Evolutionary conservation across 2,888 invertebrate genomes (phyloP), one percentile per base, ranked within the genome.

Genomic region (Stenodera caucasica): DNA sequence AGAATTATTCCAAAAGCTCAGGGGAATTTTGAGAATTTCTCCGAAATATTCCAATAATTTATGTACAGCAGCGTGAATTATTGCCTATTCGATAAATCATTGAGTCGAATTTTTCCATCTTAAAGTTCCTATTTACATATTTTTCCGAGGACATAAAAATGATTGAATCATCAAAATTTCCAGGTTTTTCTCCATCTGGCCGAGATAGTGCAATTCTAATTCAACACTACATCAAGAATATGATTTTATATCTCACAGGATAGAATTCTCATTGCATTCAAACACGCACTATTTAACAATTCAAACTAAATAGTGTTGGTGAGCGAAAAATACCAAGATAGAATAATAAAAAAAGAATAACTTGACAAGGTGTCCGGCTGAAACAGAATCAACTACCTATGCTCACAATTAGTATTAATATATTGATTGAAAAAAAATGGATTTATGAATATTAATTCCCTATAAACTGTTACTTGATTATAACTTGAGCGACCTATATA

Each of bases 261-360:
- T 45, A 45, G n/a, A 21, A 21, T 45, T 45, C 45, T 45, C 45
- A 45, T 45, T 45, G 45, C 45, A 45, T 45, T 45, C 45, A 45
- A 45, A 45, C 45, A 45, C 45, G 45, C 45, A 45, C 45, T 45
- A 45, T 45, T 45, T 45, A 45, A 45, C 45, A 45, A 45, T 45
- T 45, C 45, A 45, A 45, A 45, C 45, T 45, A 45, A 45, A 45
- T 12, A 45, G 18, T 45, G 45, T 45, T 45, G 45, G 45, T 45
- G 45, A 21, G 21, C 45, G 21, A 45, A 45, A 45, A 45, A 45
- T 45, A 45, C 21, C 2, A 21, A 18, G 9, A 18, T 21, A 21
- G 45, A 45, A 45, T 45, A 45, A 45, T 40, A 40, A 45, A 18
- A 21, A 11, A 15, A 7, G 4, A 35, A 35, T 21, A 21, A 45